phyloP scores from a whole-genome alignment of 2,113 vertebrate genomes.

The Phylloscopus trochiloides region DNA sequence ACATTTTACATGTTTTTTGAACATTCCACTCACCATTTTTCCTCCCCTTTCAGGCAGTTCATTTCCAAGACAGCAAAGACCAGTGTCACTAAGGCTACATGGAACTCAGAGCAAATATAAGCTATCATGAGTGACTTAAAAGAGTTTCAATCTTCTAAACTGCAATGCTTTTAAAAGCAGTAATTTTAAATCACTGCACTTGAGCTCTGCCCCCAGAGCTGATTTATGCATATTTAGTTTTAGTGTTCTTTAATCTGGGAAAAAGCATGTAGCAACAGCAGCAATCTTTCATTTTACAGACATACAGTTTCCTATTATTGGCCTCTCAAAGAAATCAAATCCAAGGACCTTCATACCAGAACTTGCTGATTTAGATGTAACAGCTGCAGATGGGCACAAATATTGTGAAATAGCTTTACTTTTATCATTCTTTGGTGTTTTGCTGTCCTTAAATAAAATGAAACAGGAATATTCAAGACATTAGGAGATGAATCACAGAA shows the following conservation, averaged over 20 bases:
- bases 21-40: neutral
- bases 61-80: neutral
- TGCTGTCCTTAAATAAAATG: neutral
- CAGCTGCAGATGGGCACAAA: neutral
- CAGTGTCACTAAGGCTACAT: neutral
- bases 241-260: neutral
- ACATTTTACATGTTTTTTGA: neutral
- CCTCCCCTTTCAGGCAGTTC: neutral
- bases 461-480: neutral
- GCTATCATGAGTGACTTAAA: neutral
- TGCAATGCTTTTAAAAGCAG: neutral
- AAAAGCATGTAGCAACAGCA: neutral
- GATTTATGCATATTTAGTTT: neutral
- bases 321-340: slow-evolving; percentile 21
- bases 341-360: neutral
- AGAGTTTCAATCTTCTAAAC: neutral
- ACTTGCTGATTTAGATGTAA: neutral
- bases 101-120: neutral
- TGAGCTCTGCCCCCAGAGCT: neutral
- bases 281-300: slow-evolving; percentile 10
- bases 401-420: neutral
- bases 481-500: neutral
- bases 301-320: neutral
- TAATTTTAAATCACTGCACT: neutral
- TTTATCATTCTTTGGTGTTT: neutral